Percentiles rank a stretch among this genome's conserved stretches.
These are phyloP conservation scores for Lutraria lutraria DNA, from an alignment of 2,888 invertebrate species.

Conservation along the genomic window DNA sequence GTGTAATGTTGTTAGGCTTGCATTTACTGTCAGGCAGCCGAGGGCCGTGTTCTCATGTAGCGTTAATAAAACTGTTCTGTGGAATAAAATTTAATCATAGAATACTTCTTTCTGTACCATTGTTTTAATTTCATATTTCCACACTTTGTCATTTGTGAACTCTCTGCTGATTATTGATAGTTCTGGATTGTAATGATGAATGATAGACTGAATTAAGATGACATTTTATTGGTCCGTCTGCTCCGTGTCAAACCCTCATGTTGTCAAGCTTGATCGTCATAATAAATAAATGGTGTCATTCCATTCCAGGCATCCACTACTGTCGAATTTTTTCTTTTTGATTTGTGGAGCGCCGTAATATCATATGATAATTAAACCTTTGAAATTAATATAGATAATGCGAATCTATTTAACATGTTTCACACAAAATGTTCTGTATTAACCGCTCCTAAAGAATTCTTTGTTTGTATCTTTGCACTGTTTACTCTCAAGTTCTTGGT, in stretches of 20 bases:
- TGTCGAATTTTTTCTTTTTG: background rate
- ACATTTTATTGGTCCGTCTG: conserved; percentile 16
- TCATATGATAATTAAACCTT: background rate
- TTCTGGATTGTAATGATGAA: background rate
- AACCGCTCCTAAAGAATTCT: too few species aligned
- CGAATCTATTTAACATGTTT: too few species aligned
- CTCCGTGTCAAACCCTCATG: background rate
- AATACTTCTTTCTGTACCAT: too few species aligned
- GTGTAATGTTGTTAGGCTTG: too few species aligned
- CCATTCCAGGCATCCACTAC: background rate
- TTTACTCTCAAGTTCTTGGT: too few species aligned
- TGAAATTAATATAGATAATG: background rate
- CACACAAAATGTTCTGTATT: too few species aligned
- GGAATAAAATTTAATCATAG: too few species aligned
- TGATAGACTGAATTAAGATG: background rate
- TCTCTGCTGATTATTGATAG: background rate
- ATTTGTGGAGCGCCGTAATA: background rate
- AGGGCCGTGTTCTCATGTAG: too few species aligned
- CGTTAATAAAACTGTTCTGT: too few species aligned
- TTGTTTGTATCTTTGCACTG: too few species aligned
- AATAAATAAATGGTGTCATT: background rate
- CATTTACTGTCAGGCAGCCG: too few species aligned
- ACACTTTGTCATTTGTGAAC: background rate
- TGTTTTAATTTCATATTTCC: too few species aligned
- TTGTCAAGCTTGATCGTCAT: background rate